Percentiles rank a stretch among this genome's conserved stretches.
phyloP scores from a whole-genome alignment of 2,797 vertebrate species.

The Muscicapa comitata region DNA sequence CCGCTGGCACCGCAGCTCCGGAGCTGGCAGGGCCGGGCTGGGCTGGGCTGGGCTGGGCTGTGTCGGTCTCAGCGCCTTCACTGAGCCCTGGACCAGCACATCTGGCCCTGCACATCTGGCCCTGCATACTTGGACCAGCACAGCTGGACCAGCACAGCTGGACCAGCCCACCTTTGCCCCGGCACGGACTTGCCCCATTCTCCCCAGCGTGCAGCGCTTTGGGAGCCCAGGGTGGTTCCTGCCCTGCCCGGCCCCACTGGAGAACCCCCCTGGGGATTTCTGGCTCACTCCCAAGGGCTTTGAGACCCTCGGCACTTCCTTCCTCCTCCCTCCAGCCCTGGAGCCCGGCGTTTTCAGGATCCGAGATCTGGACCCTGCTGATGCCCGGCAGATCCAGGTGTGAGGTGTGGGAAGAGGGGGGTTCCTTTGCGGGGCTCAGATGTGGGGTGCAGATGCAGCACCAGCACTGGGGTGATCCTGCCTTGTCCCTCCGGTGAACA shows the following conservation, averaged over 20 bases:
- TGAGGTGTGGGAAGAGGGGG: neutral
- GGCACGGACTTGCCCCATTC: neutral
- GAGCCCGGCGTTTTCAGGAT: neutral
- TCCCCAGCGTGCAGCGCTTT: rapidly evolving
- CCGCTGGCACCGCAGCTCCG: rapidly evolving
- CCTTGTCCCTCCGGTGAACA: neutral
- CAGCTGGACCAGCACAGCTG: rapidly evolving
- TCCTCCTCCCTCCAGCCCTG: neutral
- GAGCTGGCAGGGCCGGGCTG: neutral
- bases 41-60: neutral
- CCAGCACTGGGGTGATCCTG: neutral
- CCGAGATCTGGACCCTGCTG: conserved; percentile 64
- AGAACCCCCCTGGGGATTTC: neutral
- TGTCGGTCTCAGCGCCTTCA: rapidly evolving
- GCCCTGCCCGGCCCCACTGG: neutral
- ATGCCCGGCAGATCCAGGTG: conserved; percentile 64
- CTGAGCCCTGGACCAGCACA: neutral
- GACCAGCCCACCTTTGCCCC: neutral
- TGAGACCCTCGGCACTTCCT: rapidly evolving
- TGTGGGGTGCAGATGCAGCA: neutral
- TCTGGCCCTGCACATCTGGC: rapidly evolving
- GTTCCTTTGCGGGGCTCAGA: neutral
- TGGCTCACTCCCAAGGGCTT: no score
- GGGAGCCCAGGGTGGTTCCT: neutral
- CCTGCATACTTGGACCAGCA: no score